A percentile compares a stretch with the other conserved stretches of the same genome.
Conservation (phyloP, 1,140 invertebrate species). For the Meteorus sp. region DNA sequence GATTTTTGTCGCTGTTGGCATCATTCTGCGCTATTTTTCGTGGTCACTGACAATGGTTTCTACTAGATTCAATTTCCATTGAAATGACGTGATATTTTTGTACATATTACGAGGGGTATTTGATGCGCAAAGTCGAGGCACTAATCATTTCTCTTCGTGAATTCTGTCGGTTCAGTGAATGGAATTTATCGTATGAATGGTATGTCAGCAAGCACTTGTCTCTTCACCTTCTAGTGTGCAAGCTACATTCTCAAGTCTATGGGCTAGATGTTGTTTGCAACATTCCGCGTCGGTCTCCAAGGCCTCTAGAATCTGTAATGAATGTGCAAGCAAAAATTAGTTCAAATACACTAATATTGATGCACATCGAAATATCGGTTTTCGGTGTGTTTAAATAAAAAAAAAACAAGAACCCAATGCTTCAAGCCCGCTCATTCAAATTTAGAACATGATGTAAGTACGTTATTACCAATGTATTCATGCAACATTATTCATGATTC, state of each 20-base stretch:
- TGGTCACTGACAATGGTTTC: neutral
- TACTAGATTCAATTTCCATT: constrained; percentile 26
- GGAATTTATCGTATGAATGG: constrained; percentile 17
- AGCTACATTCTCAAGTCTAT: constrained; percentile 87
- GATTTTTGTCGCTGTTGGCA: neutral
- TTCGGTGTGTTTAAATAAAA: neutral
- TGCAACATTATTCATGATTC: too few species aligned
- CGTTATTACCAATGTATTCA: too few species aligned
- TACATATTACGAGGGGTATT: constrained; percentile 29
- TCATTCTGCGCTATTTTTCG: neutral
- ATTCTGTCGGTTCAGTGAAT: constrained; percentile 25
- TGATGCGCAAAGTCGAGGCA: constrained; percentile 54
- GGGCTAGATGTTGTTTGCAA: constrained; percentile 84
- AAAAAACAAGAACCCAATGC: neutral
- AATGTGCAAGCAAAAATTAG: neutral
- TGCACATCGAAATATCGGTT: neutral
- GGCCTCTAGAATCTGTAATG: constrained; percentile 75
- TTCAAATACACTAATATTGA: neutral
- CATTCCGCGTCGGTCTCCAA: constrained; percentile 80
- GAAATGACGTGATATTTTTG: constrained; percentile 38
- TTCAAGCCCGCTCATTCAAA: constrained; percentile 10
- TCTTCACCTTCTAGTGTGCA: constrained; percentile 84
- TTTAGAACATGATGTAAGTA: constrained; percentile 18
- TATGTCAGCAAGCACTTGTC: constrained; percentile 58
- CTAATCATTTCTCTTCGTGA: constrained; percentile 41